A percentile compares a stretch with the other conserved stretches of the same genome.
Conservation (phyloP, 2,888 invertebrate genomes). For the Oscheius sp. region DNA sequence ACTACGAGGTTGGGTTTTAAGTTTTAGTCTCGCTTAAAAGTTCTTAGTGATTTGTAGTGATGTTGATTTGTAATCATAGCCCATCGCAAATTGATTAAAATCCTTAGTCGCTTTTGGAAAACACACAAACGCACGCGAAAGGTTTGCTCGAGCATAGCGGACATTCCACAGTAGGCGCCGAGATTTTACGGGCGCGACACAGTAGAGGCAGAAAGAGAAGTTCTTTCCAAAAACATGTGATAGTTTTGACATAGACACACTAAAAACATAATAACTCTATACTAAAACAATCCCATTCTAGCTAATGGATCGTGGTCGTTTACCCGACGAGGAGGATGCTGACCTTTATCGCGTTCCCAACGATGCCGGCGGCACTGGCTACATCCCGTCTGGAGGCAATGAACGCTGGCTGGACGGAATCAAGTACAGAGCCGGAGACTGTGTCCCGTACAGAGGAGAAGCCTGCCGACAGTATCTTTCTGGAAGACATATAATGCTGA, state of each 20-base stretch:
- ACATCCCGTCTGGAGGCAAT: constrained; percentile 49
- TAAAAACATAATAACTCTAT: background rate
- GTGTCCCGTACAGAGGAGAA: constrained; percentile 69
- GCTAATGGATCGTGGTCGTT: constrained; percentile 60
- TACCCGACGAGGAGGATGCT: constrained; percentile 64
- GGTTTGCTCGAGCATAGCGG: too few species aligned
- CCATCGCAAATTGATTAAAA: too few species aligned
- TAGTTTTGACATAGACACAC: too few species aligned
- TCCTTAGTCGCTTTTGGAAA: too few species aligned
- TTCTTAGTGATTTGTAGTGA: background rate
- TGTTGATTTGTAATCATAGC: too few species aligned
- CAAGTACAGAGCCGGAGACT: constrained; percentile 68
- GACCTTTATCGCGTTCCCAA: constrained; percentile 66
- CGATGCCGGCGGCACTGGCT: constrained; percentile 66
- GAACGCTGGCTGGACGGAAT: constrained; percentile 71
- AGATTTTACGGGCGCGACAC: too few species aligned
- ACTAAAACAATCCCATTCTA: constrained; percentile 22
- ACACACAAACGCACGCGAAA: too few species aligned
- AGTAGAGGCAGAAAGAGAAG: too few species aligned
- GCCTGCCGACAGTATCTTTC: constrained; percentile 68
- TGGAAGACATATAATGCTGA: constrained; percentile 69
- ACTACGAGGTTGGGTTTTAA: constrained; percentile 61
- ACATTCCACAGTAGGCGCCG: too few species aligned
- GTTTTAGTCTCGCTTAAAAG: background rate
- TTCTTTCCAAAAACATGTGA: too few species aligned